Base-by-base conservation (phyloP, 1,140 invertebrate species). In the Asbolus verrucosus region DNA sequence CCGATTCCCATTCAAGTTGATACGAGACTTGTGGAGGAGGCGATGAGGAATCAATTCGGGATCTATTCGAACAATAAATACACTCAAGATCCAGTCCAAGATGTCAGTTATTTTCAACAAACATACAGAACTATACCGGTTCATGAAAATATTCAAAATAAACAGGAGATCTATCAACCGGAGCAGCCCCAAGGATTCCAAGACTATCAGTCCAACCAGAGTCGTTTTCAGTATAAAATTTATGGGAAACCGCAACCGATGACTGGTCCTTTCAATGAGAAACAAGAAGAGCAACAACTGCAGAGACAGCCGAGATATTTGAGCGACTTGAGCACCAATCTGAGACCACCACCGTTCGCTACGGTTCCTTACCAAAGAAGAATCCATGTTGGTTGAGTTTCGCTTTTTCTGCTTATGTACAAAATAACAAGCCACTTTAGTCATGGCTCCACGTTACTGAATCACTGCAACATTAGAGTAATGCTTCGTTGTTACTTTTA, bases 1-100 rank as follows among this genome's bases (percentile, higher is more conserved):
- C 70, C 66, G 9, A 19, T 75, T 1, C 66, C 73, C 1, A 75
- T 75, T 14, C 71, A 43, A 14, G 71, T 73, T 19, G 72, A 75
- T 60, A 70, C 69, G 1, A 41, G 63, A 46, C 14, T 33, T 4
- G 13, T 67, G n/a, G n/a, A 67, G 1, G 65, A 67, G 15, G 65
- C 13, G n/a, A 16, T 67, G 27, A n/a, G 33, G 24, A 33, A 30
- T 24, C 46, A 66, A 14, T 31, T 43, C n/a, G 16, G 9, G 4
- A n/a, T 19, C n/a, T 18, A 67, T 31, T 8, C 18, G 13, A 67
- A 36, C 19, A 6, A 18, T n/a, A 67, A 36, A 15, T 43, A 14
- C 24, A n/a, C 41, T n/a, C 19, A 67, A 54, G 11, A 9, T 6
- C 30, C 21, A 8, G 27, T 65, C 11, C 62, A 65, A 13, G 38